Evolutionary conservation across 2,113 vertebrate species (phyloP).

Genomic region (Pelecanus crispus): DNA sequence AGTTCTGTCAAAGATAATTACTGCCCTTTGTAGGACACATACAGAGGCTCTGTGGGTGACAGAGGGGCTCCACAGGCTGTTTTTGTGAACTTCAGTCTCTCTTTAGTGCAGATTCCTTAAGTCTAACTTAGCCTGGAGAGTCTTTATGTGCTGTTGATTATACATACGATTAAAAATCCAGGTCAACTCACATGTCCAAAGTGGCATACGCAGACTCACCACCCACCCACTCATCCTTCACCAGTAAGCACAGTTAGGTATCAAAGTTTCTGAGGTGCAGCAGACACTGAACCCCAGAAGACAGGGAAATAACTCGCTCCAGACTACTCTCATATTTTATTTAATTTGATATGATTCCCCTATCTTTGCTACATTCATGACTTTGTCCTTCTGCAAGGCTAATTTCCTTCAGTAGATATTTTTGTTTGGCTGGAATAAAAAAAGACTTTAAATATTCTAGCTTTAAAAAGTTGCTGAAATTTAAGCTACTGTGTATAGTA

Average conservation of each 20-base stretch:
- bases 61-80: background rate
- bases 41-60: background rate
- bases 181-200: background rate
- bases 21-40: background rate
- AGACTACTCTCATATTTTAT: background rate
- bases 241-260: background rate
- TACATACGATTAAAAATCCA: background rate
- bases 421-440: background rate
- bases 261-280: background rate
- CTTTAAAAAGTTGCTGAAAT: background rate
- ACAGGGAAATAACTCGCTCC: background rate
- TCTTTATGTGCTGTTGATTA: background rate
- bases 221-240: background rate
- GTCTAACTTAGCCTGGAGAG: background rate
- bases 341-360: background rate
- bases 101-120: background rate
- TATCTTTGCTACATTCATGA: background rate
- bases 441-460: background rate
- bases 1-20: background rate
- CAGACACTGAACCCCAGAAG: background rate
- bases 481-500: background rate
- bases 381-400: background rate
- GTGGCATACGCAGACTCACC: fast-evolving
- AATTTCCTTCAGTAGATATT: background rate
- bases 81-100: background rate